A percentile compares a stretch with the other conserved stretches of the same genome.
Conservation (phyloP, 2,113 vertebrate species). For the Platichthys stellatus region DNA sequence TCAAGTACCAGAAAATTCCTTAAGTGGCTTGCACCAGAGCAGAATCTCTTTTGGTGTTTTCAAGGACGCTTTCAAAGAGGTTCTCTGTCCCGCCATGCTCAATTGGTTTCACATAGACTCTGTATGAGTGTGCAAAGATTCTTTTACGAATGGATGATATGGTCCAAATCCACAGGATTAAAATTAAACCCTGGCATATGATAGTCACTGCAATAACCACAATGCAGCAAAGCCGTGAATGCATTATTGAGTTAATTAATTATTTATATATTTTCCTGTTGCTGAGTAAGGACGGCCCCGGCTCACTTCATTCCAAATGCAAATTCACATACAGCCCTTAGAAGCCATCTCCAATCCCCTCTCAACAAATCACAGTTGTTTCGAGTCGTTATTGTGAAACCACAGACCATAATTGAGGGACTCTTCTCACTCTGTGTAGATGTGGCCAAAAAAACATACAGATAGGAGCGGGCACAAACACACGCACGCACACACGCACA, state of each 20-base stretch:
- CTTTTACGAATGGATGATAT: constrained; percentile 16
- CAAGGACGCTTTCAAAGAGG: constrained; percentile 31
- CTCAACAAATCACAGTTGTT: constrained; percentile 40
- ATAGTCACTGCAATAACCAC: background rate
- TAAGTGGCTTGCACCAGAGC: constrained; percentile 8
- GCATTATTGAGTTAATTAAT: background rate
- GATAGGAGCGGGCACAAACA: constrained; percentile 2
- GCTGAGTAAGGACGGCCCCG: background rate
- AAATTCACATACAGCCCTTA: background rate
- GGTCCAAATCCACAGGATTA: constrained; percentile 45
- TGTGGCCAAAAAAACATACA: constrained; percentile 7
- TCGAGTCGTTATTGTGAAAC: constrained; percentile 33
- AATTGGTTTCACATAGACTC: constrained; percentile 22
- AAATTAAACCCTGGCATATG: constrained; percentile 23
- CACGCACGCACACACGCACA: constrained; percentile 24
- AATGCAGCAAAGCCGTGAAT: background rate
- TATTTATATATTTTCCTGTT: background rate
- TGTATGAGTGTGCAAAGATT: constrained; percentile 11
- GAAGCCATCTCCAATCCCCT: constrained; percentile 24
- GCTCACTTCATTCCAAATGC: constrained; percentile 4
- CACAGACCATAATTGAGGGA: constrained; percentile 50
- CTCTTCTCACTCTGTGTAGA: constrained; percentile 35
- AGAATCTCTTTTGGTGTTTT: constrained; percentile 17
- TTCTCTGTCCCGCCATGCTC: constrained; percentile 9
- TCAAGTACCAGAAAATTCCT: constrained; percentile 17